A percentile compares a stretch with the other conserved stretches of the same genome.
Evolutionary conservation across 2,888 invertebrate species (phyloP).

Genomic region (Caenorhabditis virilis): DNA sequence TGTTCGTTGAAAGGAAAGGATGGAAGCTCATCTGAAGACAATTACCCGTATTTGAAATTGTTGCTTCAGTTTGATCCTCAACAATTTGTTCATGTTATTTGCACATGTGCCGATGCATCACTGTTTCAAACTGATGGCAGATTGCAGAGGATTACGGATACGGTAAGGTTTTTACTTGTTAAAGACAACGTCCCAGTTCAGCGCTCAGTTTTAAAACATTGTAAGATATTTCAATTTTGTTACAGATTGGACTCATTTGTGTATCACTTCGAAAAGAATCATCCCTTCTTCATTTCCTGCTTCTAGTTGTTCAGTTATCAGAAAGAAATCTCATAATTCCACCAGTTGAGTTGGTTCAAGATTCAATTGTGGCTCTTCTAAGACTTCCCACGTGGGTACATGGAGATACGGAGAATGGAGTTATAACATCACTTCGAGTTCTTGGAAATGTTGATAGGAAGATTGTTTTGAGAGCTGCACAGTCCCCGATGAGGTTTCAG

Average conservation of each 20-base stretch:
- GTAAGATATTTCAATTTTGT: not conserved
- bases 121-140: slow-evolving; percentile 48
- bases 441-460: slow-evolving; percentile 23
- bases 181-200: not conserved
- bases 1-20: slow-evolving; percentile 43
- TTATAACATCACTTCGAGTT: slow-evolving; percentile 20
- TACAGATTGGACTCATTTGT: slow-evolving; percentile 42
- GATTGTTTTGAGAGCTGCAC: slow-evolving; percentile 30
- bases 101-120: slow-evolving; percentile 57
- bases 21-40: slow-evolving; percentile 18
- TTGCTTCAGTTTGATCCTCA: slow-evolving; percentile 82
- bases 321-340: slow-evolving; percentile 30
- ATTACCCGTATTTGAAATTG: slow-evolving; percentile 72
- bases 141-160: slow-evolving; percentile 48
- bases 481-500: slow-evolving; percentile 21
- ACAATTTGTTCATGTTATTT: slow-evolving; percentile 70
- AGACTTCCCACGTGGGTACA: slow-evolving; percentile 19
- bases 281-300: slow-evolving; percentile 33
- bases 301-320: slow-evolving; percentile 28
- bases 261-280: slow-evolving; percentile 21
- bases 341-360: slow-evolving; percentile 37
- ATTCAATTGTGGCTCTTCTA: slow-evolving; percentile 24
- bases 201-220: not conserved
- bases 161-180: slow-evolving; percentile 16
- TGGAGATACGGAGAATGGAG: slow-evolving; percentile 20